These are phyloP conservation scores for Atlantisia rogersi DNA, from an alignment of 2,113 vertebrate species.

Conservation along the genomic window DNA sequence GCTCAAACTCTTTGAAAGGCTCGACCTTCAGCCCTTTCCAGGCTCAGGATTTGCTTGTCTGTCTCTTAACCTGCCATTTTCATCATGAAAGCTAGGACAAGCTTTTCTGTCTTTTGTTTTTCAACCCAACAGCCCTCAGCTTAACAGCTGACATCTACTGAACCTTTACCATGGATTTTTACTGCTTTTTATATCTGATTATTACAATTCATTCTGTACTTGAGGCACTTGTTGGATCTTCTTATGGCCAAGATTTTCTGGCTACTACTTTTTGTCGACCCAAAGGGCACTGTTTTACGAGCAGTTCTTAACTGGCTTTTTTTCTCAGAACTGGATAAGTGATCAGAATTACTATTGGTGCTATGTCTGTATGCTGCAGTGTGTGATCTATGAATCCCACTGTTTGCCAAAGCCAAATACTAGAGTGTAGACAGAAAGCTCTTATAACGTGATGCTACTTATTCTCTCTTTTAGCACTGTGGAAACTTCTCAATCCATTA, in stretches of 20 bases:
- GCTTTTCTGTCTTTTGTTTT: not conserved
- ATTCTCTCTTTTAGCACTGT: not conserved
- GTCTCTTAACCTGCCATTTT: not conserved
- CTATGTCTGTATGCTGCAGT: not conserved
- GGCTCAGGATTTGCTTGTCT: not conserved
- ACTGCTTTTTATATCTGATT: rapidly evolving
- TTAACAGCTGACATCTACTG: not conserved
- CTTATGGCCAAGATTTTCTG: not conserved
- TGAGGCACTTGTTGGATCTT: not conserved
- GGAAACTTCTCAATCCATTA: slow-evolving; percentile 3
- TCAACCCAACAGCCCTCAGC: not conserved
- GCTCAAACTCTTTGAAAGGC: not conserved
- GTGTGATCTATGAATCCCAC: not conserved
- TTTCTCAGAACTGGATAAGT: not conserved
- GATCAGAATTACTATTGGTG: not conserved
- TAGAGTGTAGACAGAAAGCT: not conserved
- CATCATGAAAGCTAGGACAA: not conserved
- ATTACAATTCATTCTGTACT: not conserved
- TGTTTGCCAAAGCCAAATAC: slow-evolving; percentile 31
- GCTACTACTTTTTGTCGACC: not conserved
- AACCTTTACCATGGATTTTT: not conserved
- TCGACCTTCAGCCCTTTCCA: not conserved
- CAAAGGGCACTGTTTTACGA: not conserved
- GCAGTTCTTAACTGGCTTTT: not conserved
- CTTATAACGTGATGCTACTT: not conserved